Conservation (phyloP, 2,113 vertebrate genomes). For the Aptenodytes patagonicus region DNA sequence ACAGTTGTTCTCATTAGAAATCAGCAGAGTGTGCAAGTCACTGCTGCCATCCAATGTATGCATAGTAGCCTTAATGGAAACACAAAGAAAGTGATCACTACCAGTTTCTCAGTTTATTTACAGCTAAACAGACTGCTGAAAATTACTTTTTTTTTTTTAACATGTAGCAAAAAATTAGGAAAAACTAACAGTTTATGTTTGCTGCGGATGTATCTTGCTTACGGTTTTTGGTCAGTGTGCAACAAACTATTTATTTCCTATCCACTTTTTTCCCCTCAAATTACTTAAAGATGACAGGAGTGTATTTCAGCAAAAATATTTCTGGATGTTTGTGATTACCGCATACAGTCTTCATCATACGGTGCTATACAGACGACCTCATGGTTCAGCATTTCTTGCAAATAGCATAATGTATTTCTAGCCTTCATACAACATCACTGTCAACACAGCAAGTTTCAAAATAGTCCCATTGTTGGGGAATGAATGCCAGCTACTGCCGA, state of each 20-base stretch:
- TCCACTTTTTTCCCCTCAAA: neutral
- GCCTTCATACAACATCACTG: neutral
- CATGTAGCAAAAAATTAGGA: neutral
- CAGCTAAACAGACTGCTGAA: neutral
- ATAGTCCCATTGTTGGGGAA: neutral
- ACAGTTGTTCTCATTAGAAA: neutral
- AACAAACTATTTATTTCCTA: neutral
- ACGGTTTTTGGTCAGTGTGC: neutral
- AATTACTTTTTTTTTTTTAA: neutral
- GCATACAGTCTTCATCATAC: neutral
- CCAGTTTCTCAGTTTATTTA: neutral
- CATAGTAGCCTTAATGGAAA: neutral
- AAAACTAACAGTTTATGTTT: neutral
- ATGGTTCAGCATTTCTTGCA: neutral
- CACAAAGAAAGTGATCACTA: neutral
- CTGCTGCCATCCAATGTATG: neutral
- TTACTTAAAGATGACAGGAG: neutral
- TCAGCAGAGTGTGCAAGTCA: neutral
- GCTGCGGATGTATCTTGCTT: neutral
- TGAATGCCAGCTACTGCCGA: neutral
- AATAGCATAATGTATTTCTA: neutral
- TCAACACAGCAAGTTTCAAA: neutral
- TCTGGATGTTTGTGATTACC: neutral
- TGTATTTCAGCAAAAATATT: neutral
- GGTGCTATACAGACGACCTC: neutral